Percentiles rank a stretch among this genome's conserved stretches.
Evolutionary conservation across 2,113 vertebrate species (phyloP).

Genomic region (Chauna torquata): DNA sequence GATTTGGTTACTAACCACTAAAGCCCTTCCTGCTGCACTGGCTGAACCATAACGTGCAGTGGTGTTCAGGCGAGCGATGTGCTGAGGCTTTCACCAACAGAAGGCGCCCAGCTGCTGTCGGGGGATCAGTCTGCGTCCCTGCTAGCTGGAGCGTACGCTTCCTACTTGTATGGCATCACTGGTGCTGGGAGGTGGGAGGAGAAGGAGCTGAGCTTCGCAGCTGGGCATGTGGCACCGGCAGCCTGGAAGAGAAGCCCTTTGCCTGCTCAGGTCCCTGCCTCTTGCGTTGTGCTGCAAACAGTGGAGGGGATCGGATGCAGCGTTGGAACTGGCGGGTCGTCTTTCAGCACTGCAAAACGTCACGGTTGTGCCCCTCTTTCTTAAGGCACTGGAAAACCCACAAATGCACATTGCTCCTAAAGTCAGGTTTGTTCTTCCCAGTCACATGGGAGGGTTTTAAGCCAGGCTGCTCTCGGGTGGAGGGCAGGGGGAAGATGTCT

Average conservation of each 20-base stretch:
- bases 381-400: not conserved
- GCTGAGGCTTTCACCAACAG: not conserved
- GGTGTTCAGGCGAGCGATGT: not conserved
- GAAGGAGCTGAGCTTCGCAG: not conserved
- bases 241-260: not conserved
- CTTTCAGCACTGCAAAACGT: not conserved
- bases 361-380: too few species aligned
- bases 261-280: not conserved
- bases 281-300: accelerated
- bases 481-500: not conserved
- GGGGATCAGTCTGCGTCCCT: not conserved
- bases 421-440: not conserved
- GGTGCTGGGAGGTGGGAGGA: not conserved
- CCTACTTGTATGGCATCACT: not conserved
- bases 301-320: accelerated
- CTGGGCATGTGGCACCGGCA: accelerated
- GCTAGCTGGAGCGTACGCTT: not conserved
- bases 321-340: not conserved
- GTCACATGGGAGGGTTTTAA: not conserved
- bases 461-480: not conserved
- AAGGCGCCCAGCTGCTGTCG: accelerated
- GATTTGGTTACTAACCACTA: too few species aligned
- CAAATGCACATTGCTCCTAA: not conserved
- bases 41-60: too few species aligned
- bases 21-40: too few species aligned